Conservation (phyloP, 2,113 vertebrate genomes). For the Mesoclemmys tuberculata region DNA sequence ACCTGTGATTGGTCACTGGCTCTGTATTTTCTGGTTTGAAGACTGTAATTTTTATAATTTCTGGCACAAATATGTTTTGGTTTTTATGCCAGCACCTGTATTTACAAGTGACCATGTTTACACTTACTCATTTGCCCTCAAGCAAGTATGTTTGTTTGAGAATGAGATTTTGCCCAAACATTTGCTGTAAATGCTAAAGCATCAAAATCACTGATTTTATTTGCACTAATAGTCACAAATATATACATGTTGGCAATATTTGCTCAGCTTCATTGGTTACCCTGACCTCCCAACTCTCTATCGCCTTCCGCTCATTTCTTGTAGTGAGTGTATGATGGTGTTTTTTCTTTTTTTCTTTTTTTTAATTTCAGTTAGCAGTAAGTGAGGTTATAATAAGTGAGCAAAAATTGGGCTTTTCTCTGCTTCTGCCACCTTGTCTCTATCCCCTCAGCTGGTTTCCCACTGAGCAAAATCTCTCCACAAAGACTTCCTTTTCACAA, state of each 20-base stretch:
- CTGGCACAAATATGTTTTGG: neutral
- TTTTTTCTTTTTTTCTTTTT: neutral
- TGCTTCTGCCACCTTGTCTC: neutral
- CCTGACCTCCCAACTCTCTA: neutral
- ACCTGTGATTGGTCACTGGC: neutral
- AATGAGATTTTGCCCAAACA: neutral
- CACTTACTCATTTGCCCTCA: neutral
- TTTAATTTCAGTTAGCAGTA: neutral
- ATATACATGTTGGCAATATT: neutral
- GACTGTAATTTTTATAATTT: neutral
- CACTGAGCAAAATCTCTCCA: neutral
- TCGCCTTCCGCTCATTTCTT: neutral
- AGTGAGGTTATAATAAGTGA: too few relatives aligned
- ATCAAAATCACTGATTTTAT: neutral
- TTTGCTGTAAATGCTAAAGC: neutral
- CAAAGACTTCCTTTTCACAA: neutral
- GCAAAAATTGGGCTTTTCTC: neutral
- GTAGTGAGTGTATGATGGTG: neutral
- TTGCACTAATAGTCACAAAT: neutral
- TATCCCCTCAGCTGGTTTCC: neutral
- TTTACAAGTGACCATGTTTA: neutral
- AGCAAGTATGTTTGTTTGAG: neutral
- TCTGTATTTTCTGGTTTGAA: neutral
- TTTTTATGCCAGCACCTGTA: neutral
- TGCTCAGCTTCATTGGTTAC: neutral